phyloP scores from a whole-genome alignment of 2,797 vertebrate genomes.

The Pantherophis alleghaniensis region DNA sequence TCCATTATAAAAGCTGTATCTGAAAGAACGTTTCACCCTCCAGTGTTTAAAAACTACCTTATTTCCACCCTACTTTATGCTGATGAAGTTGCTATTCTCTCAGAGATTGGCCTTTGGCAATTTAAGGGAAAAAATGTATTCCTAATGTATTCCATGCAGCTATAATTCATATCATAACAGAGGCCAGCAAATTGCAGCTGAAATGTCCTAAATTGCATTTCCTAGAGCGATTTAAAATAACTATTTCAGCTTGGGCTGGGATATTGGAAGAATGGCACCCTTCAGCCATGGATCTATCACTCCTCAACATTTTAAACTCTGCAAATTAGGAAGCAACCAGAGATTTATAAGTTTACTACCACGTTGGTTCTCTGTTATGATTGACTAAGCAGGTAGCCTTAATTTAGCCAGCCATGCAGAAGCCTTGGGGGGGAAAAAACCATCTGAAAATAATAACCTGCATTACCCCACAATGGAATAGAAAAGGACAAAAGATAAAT shows the following conservation, averaged over 20 bases:
- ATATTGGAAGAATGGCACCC: neutral
- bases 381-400: slow-evolving; percentile 13
- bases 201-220: neutral
- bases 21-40: neutral
- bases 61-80: neutral
- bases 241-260: neutral
- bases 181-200: neutral
- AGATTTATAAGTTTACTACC: neutral
- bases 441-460: slow-evolving; percentile 37
- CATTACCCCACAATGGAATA: slow-evolving; percentile 18
- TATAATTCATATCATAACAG: neutral
- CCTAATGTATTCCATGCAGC: slow-evolving; percentile 13
- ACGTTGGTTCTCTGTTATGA: slow-evolving; percentile 3
- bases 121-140: neutral
- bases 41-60: neutral
- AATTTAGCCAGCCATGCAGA: slow-evolving; percentile 32
- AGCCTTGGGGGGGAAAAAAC: neutral
- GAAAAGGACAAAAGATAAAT: slow-evolving; percentile 28
- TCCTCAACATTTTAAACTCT: neutral
- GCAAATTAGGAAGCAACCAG: slow-evolving; percentile 17
- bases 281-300: neutral
- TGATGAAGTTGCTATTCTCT: neutral
- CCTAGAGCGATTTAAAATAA: slow-evolving; percentile 20
- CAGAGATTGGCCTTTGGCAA: neutral
- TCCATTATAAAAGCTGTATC: neutral